Base-by-base conservation (phyloP, 2,888 invertebrate genomes). In the Anticlea derivata region DNA sequence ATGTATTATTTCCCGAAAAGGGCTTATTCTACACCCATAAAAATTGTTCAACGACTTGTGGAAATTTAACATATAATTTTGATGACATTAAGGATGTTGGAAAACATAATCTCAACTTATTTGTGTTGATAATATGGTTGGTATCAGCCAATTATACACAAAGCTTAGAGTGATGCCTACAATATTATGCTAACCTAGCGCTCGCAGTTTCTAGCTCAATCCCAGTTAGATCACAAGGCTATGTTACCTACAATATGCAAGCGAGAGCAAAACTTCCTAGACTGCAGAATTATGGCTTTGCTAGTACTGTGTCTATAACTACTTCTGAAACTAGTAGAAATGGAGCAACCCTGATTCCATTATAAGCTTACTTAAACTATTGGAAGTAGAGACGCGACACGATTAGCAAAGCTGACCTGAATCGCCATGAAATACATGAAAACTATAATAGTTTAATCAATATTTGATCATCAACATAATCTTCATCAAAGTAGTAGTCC, bases 171-270 rank as follows among this genome's bases (percentile, higher is more conserved):
- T 23, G 33, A 50, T 29, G 17, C 31, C 43, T 50, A 17, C 4
- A 17, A 17, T 17, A 44, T 44, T 38, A 50, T 50, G 48, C 38
- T 33, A 41, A 49, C 35, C 22, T 17, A 33, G 24, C 10, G 10
- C 26, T 39, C 7, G 13, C 8, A 43, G 34, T 39, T 50, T 50
- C 50, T 44, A 44, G 38, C 31, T 26, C 38, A 44, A 38, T 44
- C 44, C 38, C 38, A 44, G 50, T 50, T 50, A 39, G 44, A 44
- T 50, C 38, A 44, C 38, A 44, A 44, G 29, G 33, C 44, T 33
- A 50, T 39, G 44, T 53, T 53, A n/a, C n/a, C n/a, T n/a, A 48
- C 38, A 44, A 44, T 45, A 50, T 50, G 44, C 45, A 50, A 34
- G 34, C 38, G 37, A 27, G 13, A 50, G 34, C 39, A 23, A 29